These are phyloP conservation scores for Whitmania pigra DNA, from an alignment of 1,140 invertebrate genomes.

Conservation along the genomic window DNA sequence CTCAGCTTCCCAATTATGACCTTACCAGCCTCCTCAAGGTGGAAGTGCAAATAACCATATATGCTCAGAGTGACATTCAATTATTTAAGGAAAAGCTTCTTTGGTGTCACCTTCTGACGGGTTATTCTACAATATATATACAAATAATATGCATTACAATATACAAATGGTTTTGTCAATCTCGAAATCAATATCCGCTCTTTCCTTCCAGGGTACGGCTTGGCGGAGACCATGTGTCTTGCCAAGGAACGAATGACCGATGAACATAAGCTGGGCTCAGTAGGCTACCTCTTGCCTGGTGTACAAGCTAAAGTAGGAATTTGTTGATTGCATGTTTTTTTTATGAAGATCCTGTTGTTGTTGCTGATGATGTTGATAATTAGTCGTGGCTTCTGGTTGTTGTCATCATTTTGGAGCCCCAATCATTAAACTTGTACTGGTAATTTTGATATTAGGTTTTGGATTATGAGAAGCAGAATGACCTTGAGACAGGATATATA, in stretches of 20 bases:
- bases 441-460: too few species aligned
- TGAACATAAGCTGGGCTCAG: neutral
- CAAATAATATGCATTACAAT: too few species aligned
- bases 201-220: neutral
- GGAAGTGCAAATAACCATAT: neutral
- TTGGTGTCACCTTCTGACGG: neutral
- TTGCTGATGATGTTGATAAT: too few species aligned
- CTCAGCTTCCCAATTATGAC: neutral
- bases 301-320: neutral
- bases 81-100: neutral
- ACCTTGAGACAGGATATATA: neutral
- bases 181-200: neutral
- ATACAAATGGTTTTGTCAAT: too few species aligned
- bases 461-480: too few species aligned
- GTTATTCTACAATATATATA: too few species aligned
- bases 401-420: too few species aligned
- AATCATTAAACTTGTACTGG: neutral
- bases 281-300: neutral
- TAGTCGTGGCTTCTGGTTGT: too few species aligned
- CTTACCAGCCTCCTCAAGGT: neutral
- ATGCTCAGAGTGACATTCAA: neutral
- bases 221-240: neutral
- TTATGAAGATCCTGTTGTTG: neutral
- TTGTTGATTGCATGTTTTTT: too few species aligned
- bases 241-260: neutral